These are phyloP conservation scores for Talpa occidentalis DNA, from an alignment of 2,113 vertebrate genomes.

Conservation along the genomic window DNA sequence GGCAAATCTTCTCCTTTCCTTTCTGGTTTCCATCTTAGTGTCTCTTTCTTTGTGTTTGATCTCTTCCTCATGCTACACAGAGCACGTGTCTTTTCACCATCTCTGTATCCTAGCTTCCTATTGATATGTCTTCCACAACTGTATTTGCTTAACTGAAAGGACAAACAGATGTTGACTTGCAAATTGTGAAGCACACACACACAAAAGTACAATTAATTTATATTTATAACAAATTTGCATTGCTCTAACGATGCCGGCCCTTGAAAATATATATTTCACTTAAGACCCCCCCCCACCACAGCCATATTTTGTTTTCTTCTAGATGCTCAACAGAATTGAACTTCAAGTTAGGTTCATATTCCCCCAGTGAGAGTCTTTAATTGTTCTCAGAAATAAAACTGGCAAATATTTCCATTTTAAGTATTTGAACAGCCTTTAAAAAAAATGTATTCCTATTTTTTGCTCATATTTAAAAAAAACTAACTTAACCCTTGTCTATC, in stretches of 20 bases:
- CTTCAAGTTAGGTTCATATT: constrained; percentile 34
- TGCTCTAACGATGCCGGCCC: background rate
- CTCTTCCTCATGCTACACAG: background rate
- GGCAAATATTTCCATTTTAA: constrained; percentile 54
- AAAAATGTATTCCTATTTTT: constrained; percentile 33
- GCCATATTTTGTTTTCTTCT: constrained; percentile 33
- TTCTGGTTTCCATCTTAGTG: background rate
- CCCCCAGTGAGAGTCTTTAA: background rate
- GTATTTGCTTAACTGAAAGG: background rate
- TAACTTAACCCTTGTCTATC: constrained; percentile 20
- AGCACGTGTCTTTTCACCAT: background rate
- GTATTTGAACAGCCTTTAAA: constrained; percentile 17
- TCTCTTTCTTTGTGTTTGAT: background rate
- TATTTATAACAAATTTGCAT: background rate
- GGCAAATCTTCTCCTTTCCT: background rate
- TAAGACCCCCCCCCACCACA: background rate
- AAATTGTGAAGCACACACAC: background rate
- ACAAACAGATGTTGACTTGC: constrained; percentile 13
- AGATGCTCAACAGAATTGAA: constrained; percentile 47
- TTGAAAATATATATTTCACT: background rate
- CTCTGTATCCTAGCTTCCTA: background rate
- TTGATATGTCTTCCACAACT: background rate
- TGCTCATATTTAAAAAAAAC: background rate
- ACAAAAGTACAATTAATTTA: background rate
- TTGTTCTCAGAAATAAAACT: constrained; percentile 58